Base-by-base conservation (phyloP, 2,888 invertebrate species). In the Epiblema foenella region DNA sequence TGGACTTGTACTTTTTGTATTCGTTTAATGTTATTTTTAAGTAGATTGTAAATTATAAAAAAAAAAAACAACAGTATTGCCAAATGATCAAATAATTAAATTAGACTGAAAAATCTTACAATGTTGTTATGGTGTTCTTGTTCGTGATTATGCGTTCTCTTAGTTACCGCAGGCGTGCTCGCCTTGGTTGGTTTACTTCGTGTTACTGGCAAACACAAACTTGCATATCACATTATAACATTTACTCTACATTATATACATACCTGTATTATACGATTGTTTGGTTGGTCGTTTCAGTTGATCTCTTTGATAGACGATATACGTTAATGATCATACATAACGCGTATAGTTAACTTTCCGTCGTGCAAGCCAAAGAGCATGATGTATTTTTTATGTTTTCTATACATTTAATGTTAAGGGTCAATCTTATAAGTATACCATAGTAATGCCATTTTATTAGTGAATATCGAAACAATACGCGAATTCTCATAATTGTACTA, bases 321-420 rank as follows among this genome's bases (percentile, higher is more conserved):
- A 87, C 80, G 80, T 87, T 87, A 81, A 82, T 83, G 85, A 81
- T 85, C 81, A 82, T 84, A 84, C 83, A 79, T 84, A 83, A 82
- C 75, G 84, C 80, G 82, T 89, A 83, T 85, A 83, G 82, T 86
- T 86, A 71, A 88, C 79, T 89, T 84, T 91, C 86, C 90, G 90
- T 92, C 93, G 91, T 93, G 92, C 93, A 92, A 91, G 91, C 93
- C 93, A 93, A 91, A 93, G 93, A 93, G 93, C 93, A 92, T 93
- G 93, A 93, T 91, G 92, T 91, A 88, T 91, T 92, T 89, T 75
- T 88, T 90, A 89, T 90, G 85, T 86, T 91, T 91, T 91, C 87
- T 90, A 86, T 90, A 91, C 86, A 88, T 86, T 86, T 86, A 89
- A 87, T 86, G 74, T 85, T 91, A 90, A 90, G 91, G 82, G 85